A percentile compares a stretch with the other conserved stretches of the same genome.
Evolutionary conservation across 2,888 invertebrate genomes (phyloP).

Genomic region (Spodoptera littoralis): DNA sequence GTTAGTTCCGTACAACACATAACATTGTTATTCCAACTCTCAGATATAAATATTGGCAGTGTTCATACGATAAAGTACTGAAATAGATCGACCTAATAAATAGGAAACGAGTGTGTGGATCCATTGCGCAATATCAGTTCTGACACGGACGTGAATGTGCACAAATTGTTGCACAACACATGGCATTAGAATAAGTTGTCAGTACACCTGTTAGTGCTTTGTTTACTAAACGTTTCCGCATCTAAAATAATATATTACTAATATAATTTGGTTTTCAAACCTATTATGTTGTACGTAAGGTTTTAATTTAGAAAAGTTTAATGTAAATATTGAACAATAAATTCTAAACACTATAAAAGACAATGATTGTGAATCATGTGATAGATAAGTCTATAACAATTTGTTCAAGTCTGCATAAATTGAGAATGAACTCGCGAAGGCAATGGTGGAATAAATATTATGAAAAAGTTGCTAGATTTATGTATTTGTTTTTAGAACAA

Average conservation of each 20-base stretch:
- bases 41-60: conserved; percentile 74
- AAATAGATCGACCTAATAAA: conserved; percentile 86
- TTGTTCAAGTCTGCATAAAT: too few species aligned
- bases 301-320: background rate
- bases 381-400: too few species aligned
- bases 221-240: conserved; percentile 52
- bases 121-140: conserved; percentile 73
- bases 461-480: background rate
- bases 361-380: too few species aligned
- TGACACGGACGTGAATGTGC: conserved; percentile 72
- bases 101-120: conserved; percentile 72
- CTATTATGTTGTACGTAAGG: background rate
- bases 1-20: background rate
- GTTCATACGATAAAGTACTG: conserved; percentile 70
- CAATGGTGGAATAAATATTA: background rate
- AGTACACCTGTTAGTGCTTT: conserved; percentile 52
- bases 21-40: conserved; percentile 38
- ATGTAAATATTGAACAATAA: background rate
- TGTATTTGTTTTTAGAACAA: background rate
- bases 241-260: conserved; percentile 31
- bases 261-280: conserved; percentile 5
- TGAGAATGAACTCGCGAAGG: background rate
- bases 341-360: background rate
- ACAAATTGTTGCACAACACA: conserved; percentile 73
- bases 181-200: conserved; percentile 60